phyloP scores from a whole-genome alignment of 2,797 vertebrate genomes.

The Syngnathus acus region DNA sequence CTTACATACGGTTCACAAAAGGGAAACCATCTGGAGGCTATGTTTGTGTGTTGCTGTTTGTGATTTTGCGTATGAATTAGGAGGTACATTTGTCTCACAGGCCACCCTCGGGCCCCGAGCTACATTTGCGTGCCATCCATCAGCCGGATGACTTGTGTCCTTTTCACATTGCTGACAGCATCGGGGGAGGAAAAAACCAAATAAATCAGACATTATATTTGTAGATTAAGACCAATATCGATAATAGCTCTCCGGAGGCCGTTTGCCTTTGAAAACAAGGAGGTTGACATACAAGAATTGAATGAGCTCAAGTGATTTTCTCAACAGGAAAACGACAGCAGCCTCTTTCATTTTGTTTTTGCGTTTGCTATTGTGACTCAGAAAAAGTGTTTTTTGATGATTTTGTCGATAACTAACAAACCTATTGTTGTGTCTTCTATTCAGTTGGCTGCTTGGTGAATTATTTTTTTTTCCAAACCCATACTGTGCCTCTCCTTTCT shows the following conservation, averaged over 20 bases:
- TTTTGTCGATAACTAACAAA: neutral
- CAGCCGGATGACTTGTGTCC: slow-evolving; percentile 64
- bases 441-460: too few relatives aligned
- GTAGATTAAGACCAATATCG: slow-evolving; percentile 67
- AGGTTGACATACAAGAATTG: slow-evolving; percentile 58
- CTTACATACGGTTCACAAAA: slow-evolving; percentile 51
- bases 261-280: slow-evolving; percentile 52
- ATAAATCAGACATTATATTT: slow-evolving; percentile 58
- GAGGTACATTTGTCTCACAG: slow-evolving; percentile 61
- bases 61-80: slow-evolving; percentile 21
- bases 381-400: neutral
- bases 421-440: too few relatives aligned
- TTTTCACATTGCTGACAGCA: slow-evolving; percentile 67
- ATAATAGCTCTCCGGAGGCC: slow-evolving; percentile 63
- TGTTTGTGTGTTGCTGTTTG: slow-evolving; percentile 38
- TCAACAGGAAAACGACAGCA: slow-evolving; percentile 19
- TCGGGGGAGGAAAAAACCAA: slow-evolving; percentile 31
- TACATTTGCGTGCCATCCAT: slow-evolving; percentile 60
- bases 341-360: slow-evolving; percentile 18
- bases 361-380: slow-evolving; percentile 14
- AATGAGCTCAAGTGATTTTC: slow-evolving; percentile 55
- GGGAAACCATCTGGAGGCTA: slow-evolving; percentile 63
- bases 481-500: too few relatives aligned
- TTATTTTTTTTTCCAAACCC: too few relatives aligned
- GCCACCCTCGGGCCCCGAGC: slow-evolving; percentile 57